Percentiles rank a stretch among this genome's conserved stretches.
phyloP scores from a whole-genome alignment of 2,888 invertebrate species.

The Ommatoiulus sabulosus region DNA sequence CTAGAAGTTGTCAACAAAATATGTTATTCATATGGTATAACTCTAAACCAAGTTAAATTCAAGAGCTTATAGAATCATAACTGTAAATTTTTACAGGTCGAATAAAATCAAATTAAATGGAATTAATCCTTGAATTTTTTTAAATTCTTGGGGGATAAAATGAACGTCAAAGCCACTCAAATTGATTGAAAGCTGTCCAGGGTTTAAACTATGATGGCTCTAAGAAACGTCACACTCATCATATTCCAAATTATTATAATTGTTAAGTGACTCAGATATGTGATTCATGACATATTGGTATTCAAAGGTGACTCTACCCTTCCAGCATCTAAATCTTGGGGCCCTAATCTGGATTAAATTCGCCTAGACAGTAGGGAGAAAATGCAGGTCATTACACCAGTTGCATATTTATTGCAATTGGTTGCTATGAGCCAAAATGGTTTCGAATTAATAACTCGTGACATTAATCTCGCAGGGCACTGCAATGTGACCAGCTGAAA shows the following conservation, averaged over 20 bases:
- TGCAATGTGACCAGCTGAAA: neutral
- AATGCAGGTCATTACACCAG: neutral
- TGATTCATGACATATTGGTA: neutral
- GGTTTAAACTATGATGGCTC: neutral
- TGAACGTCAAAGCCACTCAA: neutral
- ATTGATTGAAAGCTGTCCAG: neutral
- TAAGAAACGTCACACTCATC: neutral
- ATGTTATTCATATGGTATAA: too few species aligned
- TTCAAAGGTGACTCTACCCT: neutral
- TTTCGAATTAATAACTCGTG: neutral
- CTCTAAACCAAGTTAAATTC: too few species aligned
- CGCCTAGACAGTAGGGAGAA: too few species aligned
- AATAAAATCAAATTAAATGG: too few species aligned
- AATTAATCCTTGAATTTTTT: neutral
- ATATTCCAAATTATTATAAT: conserved; percentile 9
- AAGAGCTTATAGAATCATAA: too few species aligned
- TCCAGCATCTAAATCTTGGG: conserved; percentile 9
- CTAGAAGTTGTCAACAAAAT: too few species aligned
- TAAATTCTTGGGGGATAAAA: neutral
- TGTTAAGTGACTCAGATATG: neutral
- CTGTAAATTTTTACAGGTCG: too few species aligned
- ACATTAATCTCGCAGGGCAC: neutral
- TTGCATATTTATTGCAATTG: neutral
- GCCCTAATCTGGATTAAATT: conserved; percentile 9
- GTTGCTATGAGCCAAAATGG: neutral